phyloP scores from a whole-genome alignment of 2,797 vertebrate genomes.

The Thripadectes ignobilis region DNA sequence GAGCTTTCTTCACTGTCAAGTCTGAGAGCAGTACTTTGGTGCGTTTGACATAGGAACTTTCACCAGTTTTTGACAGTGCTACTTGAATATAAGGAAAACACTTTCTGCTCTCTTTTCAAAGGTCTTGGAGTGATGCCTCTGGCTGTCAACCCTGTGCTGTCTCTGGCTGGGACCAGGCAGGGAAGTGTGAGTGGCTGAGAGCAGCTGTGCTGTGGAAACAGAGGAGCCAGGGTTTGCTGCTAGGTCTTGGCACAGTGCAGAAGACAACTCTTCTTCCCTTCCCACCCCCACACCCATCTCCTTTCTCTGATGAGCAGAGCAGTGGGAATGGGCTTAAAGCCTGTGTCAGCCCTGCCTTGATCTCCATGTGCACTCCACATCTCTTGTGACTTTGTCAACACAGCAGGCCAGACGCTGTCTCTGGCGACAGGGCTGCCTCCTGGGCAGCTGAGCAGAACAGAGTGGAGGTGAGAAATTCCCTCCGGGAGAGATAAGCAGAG shows the following conservation, averaged over 20 bases:
- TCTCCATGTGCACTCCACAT: constrained; percentile 29
- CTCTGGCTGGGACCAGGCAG: not conserved
- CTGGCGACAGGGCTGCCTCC: not conserved
- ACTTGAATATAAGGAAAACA: not conserved
- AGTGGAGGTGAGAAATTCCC: constrained; percentile 51
- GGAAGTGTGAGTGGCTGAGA: not conserved
- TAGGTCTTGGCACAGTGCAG: not conserved
- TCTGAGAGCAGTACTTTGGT: not conserved
- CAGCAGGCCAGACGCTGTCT: not conserved
- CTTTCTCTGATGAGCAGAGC: not conserved
- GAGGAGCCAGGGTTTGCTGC: not conserved
- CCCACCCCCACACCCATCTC: not conserved
- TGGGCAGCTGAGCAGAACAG: not conserved
- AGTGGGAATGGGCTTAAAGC: constrained; percentile 17
- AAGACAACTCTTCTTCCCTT: not conserved
- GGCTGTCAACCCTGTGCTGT: not conserved
- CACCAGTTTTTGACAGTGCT: not conserved
- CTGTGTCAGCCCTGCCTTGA: constrained; percentile 46
- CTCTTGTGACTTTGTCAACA: constrained; percentile 44
- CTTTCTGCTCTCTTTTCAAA: not conserved
- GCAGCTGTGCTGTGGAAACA: not conserved
- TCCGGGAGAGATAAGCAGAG: constrained; percentile 1
- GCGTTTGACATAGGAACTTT: not conserved
- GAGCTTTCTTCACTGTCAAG: not conserved
- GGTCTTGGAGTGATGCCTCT: not conserved